Evolutionary conservation across 2,888 invertebrate genomes (phyloP), one percentile per base, ranked within the genome.

Genomic region (Lomographa bimaculata): DNA sequence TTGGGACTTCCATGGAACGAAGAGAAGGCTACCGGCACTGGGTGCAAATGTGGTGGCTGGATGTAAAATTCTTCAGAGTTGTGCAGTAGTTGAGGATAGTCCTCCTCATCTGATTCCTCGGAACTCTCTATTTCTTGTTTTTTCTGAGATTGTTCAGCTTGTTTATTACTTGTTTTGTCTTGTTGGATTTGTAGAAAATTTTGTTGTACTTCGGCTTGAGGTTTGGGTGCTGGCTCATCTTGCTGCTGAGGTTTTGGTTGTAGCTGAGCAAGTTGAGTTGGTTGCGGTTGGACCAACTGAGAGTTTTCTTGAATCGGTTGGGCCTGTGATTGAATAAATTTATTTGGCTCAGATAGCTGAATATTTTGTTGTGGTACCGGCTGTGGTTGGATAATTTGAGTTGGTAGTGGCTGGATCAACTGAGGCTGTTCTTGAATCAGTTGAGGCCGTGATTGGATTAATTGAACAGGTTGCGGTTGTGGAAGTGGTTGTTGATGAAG

Each of bases 1-100:
- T 19, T 5, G 11, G 11, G 7, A 11, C 3, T 5, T 8, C 20
- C 14, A 23, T 24, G 40, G 7, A 11, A 27, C 10, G 42, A 9
- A 8, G 41, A 26, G 2, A 43, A 9, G 6, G 14, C 42, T 23
- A 43, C 42, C 1, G 42, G 42, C 1, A 43, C 30, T 10, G 42
- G 41, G 7, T 34, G 17, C 23, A 42, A 32, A 2, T 25, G 18
- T 10, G 19, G 30, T 5, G 19, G 35, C 2, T 23, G 35, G 2
- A 36, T n/a, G 10, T 23, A 32, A 3, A 32, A 19, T 2, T 17
- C 14, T 24, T 36, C 27, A 3, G 42, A 5, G 2, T 37, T 43
- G 3, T 27, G 42, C n/a, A 43, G 23, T n/a, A 37, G 6, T 26
- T 43, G 36, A 18, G 32, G 18, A 7, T 43, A 37, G 2, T 26